Conservation (phyloP, 2,888 invertebrate species). For the Spisula solida region DNA sequence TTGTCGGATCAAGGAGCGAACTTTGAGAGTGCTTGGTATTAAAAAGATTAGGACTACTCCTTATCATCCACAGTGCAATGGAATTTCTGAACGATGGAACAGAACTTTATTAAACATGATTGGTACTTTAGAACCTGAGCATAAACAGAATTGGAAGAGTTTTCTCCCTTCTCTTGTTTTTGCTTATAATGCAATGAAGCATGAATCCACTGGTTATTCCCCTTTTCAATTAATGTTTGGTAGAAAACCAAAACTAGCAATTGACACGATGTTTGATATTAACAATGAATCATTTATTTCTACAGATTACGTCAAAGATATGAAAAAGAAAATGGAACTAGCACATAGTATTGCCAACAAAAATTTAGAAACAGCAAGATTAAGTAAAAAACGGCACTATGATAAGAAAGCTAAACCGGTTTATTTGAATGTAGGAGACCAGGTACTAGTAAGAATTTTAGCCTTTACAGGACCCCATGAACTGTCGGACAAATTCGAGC, state of each 20-base stretch:
- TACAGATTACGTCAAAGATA: constrained; percentile 39
- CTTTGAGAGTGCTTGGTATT: constrained; percentile 35
- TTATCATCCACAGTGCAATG: constrained; percentile 40
- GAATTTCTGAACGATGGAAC: constrained; percentile 26
- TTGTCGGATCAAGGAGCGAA: constrained; percentile 46
- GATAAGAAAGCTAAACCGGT: constrained; percentile 30
- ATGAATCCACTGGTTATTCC: too few species aligned
- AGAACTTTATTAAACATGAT: constrained; percentile 47
- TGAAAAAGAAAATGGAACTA: constrained; percentile 25
- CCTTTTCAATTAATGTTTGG: too few species aligned
- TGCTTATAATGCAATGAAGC: constrained; percentile 40
- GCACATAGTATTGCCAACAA: constrained; percentile 21
- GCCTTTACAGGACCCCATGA: constrained; percentile 33
- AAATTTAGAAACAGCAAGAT: constrained; percentile 10
- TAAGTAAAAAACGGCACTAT: constrained; percentile 32
- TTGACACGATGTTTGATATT: constrained; percentile 37
- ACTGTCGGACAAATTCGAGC: constrained; percentile 35
- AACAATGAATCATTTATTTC: too few species aligned
- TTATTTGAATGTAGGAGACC: constrained; percentile 31
- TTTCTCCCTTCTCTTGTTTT: constrained; percentile 28
- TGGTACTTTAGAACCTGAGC: constrained; percentile 34
- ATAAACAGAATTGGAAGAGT: constrained; percentile 45
- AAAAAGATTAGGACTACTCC: constrained; percentile 26
- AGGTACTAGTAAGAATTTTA: constrained; percentile 42
- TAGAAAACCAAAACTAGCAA: constrained; percentile 41